Base-by-base conservation (phyloP, 1,140 invertebrate species). In the Apocrypta bakeri region DNA sequence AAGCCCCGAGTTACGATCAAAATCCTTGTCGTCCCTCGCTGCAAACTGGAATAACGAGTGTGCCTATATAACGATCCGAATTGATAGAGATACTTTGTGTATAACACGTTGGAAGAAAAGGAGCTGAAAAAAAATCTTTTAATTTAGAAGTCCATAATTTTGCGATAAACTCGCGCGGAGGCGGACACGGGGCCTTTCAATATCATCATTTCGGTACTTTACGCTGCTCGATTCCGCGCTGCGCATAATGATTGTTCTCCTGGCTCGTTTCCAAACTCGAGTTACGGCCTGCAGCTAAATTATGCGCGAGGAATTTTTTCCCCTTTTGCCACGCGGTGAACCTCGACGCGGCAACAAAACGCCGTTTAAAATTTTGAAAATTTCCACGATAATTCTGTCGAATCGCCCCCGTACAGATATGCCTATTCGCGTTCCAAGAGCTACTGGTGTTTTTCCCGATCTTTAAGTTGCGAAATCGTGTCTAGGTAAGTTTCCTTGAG, bases 111-210 rank as follows among this genome's bases (percentile, higher is more conserved):
- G 21, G 24, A 31, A 71, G 69, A 61, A 66, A 72, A 72, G n/a
- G 31, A 72, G 63, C n/a, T 8, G 0, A 9, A 7, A 37, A 72
- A 61, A 61, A 61, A 56, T n/a, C 31, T 61, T 81, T 75, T 76
- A 76, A 76, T 82, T 82, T 82, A 76, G 56, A 76, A 69, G 40
- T 56, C 63, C 68, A 82, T 82, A 82, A 82, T 76, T 82, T 82
- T 48, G 71, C 37, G 72, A 12, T 76, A 82, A 82, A 48, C 56
- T 56, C 64, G 42, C 31, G 80, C 76, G 66, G 48, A 56, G 80
- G 80, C 42, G 80, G 73, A 77, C n/a, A 75, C 31, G 40, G 21
- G 21, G 25, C 31, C 25, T 75, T 66, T 75, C 27, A 48, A 74
- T 17, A 74, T 74, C 79, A 66, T 81, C 61, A 63, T 31, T 75